Base-by-base conservation (phyloP, 2,797 vertebrate genomes). In the Dendrocincla tyrannina region DNA sequence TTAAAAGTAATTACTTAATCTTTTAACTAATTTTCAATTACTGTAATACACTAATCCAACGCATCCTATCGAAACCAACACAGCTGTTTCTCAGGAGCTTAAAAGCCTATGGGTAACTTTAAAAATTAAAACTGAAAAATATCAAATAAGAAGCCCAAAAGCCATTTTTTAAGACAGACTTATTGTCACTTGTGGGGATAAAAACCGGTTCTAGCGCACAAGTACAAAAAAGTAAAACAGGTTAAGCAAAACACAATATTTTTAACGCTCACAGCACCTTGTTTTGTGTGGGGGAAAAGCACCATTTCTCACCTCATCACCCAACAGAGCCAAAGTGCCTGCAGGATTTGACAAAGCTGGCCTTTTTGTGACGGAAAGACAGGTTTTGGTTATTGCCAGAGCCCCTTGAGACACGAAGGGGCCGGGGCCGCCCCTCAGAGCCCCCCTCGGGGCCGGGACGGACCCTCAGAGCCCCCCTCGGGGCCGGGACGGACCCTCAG, bases 261-360 rank as follows among this genome's bases (percentile, higher is more conserved):
- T 42, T 13, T 4, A n/a, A 35, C 2, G 9, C 4, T 7, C 35
- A 7, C 6, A 25, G 22, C 30, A 12, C 41, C 33, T 35, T 2
- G 4, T 5, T 52, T 49, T 1, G 9, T 0, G 0, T 9, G 24
- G 24, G 24, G 13, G 7, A 6, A 47, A 63, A 9, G 7, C 49
- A 52, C 13, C 55, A 28, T 16, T 39, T 53, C 68, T 42, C 49
- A 73, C 20, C 74, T 47, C 27, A 6, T 5, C 32, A 11, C 55
- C 30, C 11, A 39, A 6, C 10, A 19, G 9, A 46, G 14, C 32
- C 41, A 10, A 24, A 19, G 5, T 3, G 44, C n/a, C 56, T 0
- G 2, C 1, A 2, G 0, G 13, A 27, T 35, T 25, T 24, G 22
- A 28, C 63, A 7, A 32, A 44, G 32, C 13, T 11, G 0, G 23